phyloP scores from a whole-genome alignment of 2,797 vertebrate species.

The Pseudomugil tenellus region DNA sequence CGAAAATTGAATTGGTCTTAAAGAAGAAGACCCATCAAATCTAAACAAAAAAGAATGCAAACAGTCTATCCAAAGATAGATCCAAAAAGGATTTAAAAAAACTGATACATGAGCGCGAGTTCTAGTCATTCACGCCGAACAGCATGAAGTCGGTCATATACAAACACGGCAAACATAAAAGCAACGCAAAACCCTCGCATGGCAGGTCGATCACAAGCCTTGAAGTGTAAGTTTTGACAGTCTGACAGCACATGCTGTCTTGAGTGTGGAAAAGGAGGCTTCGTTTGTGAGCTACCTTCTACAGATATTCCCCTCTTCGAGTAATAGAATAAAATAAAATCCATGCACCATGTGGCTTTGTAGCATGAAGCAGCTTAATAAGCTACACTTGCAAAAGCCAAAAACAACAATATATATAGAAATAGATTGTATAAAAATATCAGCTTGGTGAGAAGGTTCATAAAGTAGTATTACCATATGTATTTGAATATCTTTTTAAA shows the following conservation, averaged over 20 bases:
- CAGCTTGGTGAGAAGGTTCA: slow-evolving; percentile 14
- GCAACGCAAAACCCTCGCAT: slow-evolving; percentile 39
- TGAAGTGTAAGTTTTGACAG: slow-evolving; percentile 63
- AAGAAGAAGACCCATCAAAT: slow-evolving; percentile 9
- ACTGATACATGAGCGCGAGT: slow-evolving; percentile 6
- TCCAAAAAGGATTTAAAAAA: not conserved
- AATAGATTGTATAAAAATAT: slow-evolving; percentile 38
- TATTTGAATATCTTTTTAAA: slow-evolving; percentile 40
- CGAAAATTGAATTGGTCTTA: slow-evolving; percentile 36
- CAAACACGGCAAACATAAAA: slow-evolving; percentile 36
- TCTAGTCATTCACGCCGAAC: slow-evolving; percentile 13
- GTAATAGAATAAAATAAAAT: slow-evolving; percentile 42
- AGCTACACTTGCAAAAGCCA: slow-evolving; percentile 20
- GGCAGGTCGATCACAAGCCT: slow-evolving; percentile 33
- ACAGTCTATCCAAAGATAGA: not conserved
- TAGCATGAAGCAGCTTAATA: slow-evolving; percentile 3
- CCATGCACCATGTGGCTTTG: slow-evolving; percentile 37
- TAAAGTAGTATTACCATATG: slow-evolving; percentile 17
- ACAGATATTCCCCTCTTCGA: slow-evolving; percentile 44
- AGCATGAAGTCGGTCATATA: slow-evolving; percentile 8
- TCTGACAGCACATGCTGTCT: slow-evolving; percentile 61
- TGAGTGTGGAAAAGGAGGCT: slow-evolving; percentile 41
- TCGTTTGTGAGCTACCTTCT: slow-evolving; percentile 49
- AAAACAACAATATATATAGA: slow-evolving; percentile 50
- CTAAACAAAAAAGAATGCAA: not conserved